Evolutionary conservation across 2,888 invertebrate genomes (phyloP), one percentile per base, ranked within the genome.

Genomic region (Drosophila rellima): DNA sequence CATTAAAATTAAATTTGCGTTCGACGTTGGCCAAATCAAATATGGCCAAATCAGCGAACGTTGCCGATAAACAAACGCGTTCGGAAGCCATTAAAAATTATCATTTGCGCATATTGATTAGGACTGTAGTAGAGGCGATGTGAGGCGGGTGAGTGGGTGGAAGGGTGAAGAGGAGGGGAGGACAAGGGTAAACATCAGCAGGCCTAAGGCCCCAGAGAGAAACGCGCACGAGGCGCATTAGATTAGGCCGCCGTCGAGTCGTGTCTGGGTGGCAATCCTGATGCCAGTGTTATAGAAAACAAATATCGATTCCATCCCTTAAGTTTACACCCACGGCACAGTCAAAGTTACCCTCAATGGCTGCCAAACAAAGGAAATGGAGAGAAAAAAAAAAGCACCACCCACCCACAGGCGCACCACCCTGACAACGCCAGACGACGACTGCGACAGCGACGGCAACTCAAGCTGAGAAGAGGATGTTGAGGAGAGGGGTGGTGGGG

Each of bases 11-110:
- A 87, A 89, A 84, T 89, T 86, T 89, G 70, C 86, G 65, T 66
- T 52, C 33, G 76, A 69, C 70, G 74, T 31, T 44, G 55, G 64
- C 74, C 37, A 80, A 85, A 80, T 82, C 86, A 73, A 89, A 78
- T 74, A 80, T 76, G 72, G 71, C 78, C 85, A 86, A 86, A 89
- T 89, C 88, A 84, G 77, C 81, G 64, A 80, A 35, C 67, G 88
- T 74, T 83, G 88, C 66, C 86, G 86, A 81, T 89, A 89, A 89
- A 86, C 86, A 86, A 89, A 88, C 78, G 85, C 89, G 86, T 69
- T 85, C 75, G 85, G 83, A 90, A 90, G 85, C 90, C 90, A 90
- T 90, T 90, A 85, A 85, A 90, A 90, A 82, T 88, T 90, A 90
- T 88, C 87, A 90, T 87, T 84, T 82, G 80, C 77, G 78, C 90